Conservation (phyloP, 64 coral and sea anemone species). For the Hydrozoanthus tunicans region DNA sequence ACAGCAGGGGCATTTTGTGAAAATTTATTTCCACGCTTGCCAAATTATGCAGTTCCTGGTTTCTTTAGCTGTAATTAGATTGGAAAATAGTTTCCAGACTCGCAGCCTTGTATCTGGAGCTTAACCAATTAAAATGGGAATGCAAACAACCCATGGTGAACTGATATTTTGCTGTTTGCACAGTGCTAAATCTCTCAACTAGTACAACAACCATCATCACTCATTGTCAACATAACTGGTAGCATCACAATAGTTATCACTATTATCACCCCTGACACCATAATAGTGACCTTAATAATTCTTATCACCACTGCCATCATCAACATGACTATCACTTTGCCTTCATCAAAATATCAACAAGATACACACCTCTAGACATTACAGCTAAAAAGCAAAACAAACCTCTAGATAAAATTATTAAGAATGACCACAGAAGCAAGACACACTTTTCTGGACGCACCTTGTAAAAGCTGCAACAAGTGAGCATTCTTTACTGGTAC, state of each 20-base stretch:
- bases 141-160: too few relatives aligned
- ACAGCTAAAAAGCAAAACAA: not conserved
- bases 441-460: not conserved
- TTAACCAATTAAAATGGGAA: too few relatives aligned
- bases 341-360: not conserved
- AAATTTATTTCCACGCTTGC: too few relatives aligned
- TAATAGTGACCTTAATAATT: not conserved
- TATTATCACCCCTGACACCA: not conserved
- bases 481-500: slow-evolving; percentile 10
- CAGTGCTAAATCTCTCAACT: too few relatives aligned
- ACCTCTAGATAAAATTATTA: not conserved
- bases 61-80: too few relatives aligned
- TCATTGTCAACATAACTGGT: not conserved
- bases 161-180: too few relatives aligned
- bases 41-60: too few relatives aligned
- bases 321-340: not conserved
- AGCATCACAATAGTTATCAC: not conserved
- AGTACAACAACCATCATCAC: not conserved
- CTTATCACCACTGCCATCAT: not conserved
- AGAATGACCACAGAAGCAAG: not conserved
- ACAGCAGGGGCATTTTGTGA: too few relatives aligned
- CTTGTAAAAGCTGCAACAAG: slow-evolving; percentile 25
- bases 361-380: not conserved
- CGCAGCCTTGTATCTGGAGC: too few relatives aligned
- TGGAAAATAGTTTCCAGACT: too few relatives aligned